Percentiles rank a stretch among this genome's conserved stretches.
These are phyloP conservation scores for Drosophila testacea DNA, from an alignment of 2,888 invertebrate genomes.

Conservation along the genomic window DNA sequence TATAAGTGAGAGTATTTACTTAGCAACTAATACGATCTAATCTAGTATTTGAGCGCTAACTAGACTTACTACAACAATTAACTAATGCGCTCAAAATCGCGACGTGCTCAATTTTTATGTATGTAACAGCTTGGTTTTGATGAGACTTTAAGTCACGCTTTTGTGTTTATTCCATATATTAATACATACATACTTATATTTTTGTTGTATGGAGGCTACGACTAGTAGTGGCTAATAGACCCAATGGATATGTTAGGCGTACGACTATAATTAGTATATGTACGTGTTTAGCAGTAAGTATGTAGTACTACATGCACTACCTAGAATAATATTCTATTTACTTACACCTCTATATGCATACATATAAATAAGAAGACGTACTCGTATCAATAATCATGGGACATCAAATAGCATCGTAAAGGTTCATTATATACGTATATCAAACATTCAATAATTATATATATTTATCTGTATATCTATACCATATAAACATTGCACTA, in stretches of 20 bases:
- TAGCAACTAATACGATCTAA: constrained; percentile 8
- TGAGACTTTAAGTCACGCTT: constrained; percentile 69
- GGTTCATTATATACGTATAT: constrained; percentile 70
- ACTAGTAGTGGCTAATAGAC: constrained; percentile 67
- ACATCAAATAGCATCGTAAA: constrained; percentile 51
- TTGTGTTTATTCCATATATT: neutral
- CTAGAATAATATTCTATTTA: neutral
- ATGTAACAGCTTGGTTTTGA: constrained; percentile 57
- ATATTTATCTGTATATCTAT: constrained; percentile 42
- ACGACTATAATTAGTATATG: constrained; percentile 22
- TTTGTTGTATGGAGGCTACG: constrained; percentile 26
- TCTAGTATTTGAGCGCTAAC: constrained; percentile 47
- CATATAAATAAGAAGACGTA: constrained; percentile 6
- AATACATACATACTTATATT: neutral
- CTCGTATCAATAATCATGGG: constrained; percentile 40
- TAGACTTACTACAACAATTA: constrained; percentile 52
- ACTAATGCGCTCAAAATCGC: constrained; percentile 55
- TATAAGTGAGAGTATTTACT: constrained; percentile 9
- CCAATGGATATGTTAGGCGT: constrained; percentile 68
- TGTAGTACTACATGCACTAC: constrained; percentile 11
- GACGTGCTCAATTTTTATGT: constrained; percentile 36
- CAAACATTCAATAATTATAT: constrained; percentile 68
- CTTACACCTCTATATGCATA: constrained; percentile 7
- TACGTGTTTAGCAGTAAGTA: constrained; percentile 2
- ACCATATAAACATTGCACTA: constrained; percentile 61